These are phyloP conservation scores for Eubasilissa regina DNA, from an alignment of 1,140 invertebrate genomes.

Conservation along the genomic window DNA sequence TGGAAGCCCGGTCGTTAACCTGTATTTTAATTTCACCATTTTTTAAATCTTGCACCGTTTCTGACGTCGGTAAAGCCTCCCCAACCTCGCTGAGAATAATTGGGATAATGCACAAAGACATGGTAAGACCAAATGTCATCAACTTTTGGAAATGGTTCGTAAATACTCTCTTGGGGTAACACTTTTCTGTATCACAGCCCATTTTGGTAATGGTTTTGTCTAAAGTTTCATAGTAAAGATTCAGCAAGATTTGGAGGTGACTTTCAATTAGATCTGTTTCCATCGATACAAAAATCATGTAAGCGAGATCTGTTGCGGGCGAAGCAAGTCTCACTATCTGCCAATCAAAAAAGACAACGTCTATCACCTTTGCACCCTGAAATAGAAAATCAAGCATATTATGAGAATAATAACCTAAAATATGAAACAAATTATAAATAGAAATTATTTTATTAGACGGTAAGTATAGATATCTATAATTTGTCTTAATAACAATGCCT, in stretches of 20 bases:
- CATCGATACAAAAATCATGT: not conserved
- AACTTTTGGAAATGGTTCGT: not conserved
- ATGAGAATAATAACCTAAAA: no score
- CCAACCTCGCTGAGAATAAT: not conserved
- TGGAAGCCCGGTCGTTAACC: not conserved
- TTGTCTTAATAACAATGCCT: no score
- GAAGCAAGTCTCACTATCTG: not conserved
- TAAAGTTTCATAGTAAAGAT: not conserved
- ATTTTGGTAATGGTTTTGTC: not conserved
- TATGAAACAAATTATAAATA: no score
- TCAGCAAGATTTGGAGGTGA: not conserved
- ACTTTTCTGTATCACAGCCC: slow-evolving; percentile 15
- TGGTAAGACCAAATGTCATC: not conserved
- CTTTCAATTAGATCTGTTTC: not conserved
- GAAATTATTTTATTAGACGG: no score
- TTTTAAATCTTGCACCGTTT: not conserved
- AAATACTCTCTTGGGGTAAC: slow-evolving; percentile 9
- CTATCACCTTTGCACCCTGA: not conserved
- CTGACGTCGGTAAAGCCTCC: not conserved
- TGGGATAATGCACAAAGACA: not conserved
- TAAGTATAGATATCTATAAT: no score
- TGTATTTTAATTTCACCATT: not conserved
- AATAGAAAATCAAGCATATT: no score
- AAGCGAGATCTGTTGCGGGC: not conserved
- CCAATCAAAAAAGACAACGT: not conserved